phyloP scores from a whole-genome alignment of 2,888 invertebrate genomes.

The Nebria brevicollis region DNA sequence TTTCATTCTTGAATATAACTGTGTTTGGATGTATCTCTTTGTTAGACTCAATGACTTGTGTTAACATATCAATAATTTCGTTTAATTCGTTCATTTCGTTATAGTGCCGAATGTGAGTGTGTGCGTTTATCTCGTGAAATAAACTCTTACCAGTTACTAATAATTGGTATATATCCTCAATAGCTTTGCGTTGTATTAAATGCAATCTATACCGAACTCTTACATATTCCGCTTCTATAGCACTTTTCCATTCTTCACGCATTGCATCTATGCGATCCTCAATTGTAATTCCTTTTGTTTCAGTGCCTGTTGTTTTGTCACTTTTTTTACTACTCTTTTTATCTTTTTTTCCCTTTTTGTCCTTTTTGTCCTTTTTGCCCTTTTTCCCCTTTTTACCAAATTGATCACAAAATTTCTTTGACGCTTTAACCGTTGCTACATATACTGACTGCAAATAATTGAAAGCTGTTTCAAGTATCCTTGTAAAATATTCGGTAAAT shows the following conservation, averaged over 20 bases:
- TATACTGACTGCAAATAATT: conserved; percentile 63
- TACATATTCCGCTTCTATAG: conserved; percentile 67
- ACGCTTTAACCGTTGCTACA: conserved; percentile 60
- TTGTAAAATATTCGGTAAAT: not conserved
- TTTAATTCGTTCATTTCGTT: conserved; percentile 61
- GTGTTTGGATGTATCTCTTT: not conserved
- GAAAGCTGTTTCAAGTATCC: conserved; percentile 50
- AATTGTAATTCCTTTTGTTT: conserved; percentile 18
- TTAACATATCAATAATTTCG: conserved; percentile 56
- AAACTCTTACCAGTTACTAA: conserved; percentile 59
- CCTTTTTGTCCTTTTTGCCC: conserved; percentile 60
- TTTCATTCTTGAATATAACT: not conserved
- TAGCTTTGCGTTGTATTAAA: conserved; percentile 63
- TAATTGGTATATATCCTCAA: conserved; percentile 64
- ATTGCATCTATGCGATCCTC: conserved; percentile 60
- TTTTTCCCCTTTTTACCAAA: conserved; percentile 57
- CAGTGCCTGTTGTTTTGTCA: not conserved
- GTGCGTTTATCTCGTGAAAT: conserved; percentile 29
- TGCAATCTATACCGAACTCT: conserved; percentile 65
- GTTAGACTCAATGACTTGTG: conserved; percentile 59
- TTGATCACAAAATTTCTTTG: conserved; percentile 55
- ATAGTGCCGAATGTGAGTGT: conserved; percentile 55
- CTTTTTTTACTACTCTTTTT: conserved; percentile 16
- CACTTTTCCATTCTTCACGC: conserved; percentile 70
- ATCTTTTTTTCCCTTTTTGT: conserved; percentile 52